Evolutionary conservation across 1,140 invertebrate genomes (phyloP).

Genomic region (Riptortus pedestris): DNA sequence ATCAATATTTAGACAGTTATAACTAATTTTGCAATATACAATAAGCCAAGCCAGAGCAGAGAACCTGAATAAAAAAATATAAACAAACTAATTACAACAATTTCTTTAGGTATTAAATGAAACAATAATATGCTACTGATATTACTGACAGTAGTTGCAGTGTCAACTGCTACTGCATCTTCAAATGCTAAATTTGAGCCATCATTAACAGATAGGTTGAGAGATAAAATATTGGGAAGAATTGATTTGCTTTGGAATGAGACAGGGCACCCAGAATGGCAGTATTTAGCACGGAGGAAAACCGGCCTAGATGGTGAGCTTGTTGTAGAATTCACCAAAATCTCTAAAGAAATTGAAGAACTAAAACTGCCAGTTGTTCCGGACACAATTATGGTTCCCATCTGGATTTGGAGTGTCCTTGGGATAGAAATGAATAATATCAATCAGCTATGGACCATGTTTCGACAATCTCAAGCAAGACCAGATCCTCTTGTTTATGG

Average conservation of each 20-base stretch:
- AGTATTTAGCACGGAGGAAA: conserved; percentile 34
- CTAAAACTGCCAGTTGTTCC: not conserved
- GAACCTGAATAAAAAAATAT: too few relatives aligned
- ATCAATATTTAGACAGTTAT: too few relatives aligned
- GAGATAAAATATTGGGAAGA: conserved; percentile 13
- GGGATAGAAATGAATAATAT: conserved; percentile 43
- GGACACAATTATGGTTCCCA: conserved; percentile 36
- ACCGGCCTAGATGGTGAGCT: conserved; percentile 40
- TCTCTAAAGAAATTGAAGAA: not conserved
- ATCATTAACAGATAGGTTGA: not conserved
- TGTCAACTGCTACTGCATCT: too few relatives aligned
- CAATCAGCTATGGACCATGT: conserved; percentile 47
- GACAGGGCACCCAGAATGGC: conserved; percentile 44
- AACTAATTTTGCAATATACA: too few relatives aligned
- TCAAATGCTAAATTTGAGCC: not conserved
- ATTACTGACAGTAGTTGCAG: too few relatives aligned
- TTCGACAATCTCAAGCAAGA: conserved; percentile 43
- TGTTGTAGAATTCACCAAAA: conserved; percentile 41
- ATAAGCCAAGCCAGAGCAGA: too few relatives aligned
- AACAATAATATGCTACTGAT: too few relatives aligned
- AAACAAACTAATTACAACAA: too few relatives aligned
- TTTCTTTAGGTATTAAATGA: too few relatives aligned
- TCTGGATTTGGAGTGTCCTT: conserved; percentile 47
- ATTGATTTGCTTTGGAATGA: conserved; percentile 46
- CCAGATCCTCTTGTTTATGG: conserved; percentile 38